A percentile compares a stretch with the other conserved stretches of the same genome.
Evolutionary conservation across 2,113 vertebrate genomes (phyloP).

Genomic region (Crotophaga sulcirostris): DNA sequence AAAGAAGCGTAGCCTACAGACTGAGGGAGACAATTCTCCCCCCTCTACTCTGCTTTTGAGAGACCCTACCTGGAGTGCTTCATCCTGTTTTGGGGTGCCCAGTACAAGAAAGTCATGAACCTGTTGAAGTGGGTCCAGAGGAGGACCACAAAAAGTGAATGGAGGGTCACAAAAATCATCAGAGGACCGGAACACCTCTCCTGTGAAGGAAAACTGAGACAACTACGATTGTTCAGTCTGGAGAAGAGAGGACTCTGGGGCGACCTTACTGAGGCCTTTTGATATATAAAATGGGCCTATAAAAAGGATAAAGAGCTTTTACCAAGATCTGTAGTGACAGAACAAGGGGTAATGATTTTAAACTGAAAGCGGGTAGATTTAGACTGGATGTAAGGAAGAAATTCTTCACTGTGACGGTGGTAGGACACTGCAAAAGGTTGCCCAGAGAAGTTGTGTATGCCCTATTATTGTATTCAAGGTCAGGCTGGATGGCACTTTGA

Average conservation of each 20-base stretch:
- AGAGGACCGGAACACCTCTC: neutral
- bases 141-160: neutral
- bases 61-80: neutral
- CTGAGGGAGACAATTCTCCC: neutral
- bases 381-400: too few species aligned
- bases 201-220: neutral
- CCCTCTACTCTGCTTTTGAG: accelerated
- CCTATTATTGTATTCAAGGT: neutral
- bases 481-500: neutral
- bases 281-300: too few species aligned
- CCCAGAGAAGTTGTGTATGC: too few species aligned
- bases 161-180: neutral
- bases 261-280: too few species aligned
- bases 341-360: too few species aligned
- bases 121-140: neutral
- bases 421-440: too few species aligned
- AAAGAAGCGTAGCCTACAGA: neutral
- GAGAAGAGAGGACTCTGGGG: too few species aligned
- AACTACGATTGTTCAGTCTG: too few species aligned
- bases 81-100: accelerated
- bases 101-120: neutral
- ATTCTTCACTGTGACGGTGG: too few species aligned
- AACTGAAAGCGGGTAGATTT: too few species aligned
- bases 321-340: too few species aligned
- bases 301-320: too few species aligned